A percentile compares a stretch with the other conserved stretches of the same genome.
Conservation (phyloP, 2,797 vertebrate species). For the Schizopygopsis pylzovi region DNA sequence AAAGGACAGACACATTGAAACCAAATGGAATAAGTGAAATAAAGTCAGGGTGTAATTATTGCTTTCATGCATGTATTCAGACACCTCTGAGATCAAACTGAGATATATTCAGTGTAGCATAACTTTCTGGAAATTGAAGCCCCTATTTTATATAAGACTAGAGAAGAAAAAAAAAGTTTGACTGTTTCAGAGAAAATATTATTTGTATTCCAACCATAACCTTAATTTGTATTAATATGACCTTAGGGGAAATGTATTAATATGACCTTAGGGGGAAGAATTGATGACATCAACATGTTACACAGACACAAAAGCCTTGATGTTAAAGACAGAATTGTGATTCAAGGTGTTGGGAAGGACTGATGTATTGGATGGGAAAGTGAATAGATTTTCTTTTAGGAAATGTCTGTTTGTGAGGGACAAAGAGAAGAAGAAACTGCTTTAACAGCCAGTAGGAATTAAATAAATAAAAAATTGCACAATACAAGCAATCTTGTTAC, state of each 20-base stretch:
- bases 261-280: slow-evolving; percentile 4
- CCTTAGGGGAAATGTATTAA: slow-evolving; percentile 10
- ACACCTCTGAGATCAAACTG: background rate
- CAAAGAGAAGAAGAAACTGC: slow-evolving; percentile 23
- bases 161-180: background rate
- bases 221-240: slow-evolving; percentile 3
- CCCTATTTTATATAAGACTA: background rate
- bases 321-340: slow-evolving; percentile 4
- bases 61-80: background rate
- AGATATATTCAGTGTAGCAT: background rate
- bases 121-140: background rate
- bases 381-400: slow-evolving; percentile 16
- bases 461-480: slow-evolving; percentile 34
- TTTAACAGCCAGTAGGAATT: slow-evolving; percentile 31
- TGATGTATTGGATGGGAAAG: slow-evolving; percentile 5
- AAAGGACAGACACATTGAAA: slow-evolving; percentile 3
- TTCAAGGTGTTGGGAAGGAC: slow-evolving; percentile 30
- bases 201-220: slow-evolving; percentile 11
- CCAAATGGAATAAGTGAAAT: slow-evolving; percentile 3
- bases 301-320: background rate
- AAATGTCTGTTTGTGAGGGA: slow-evolving; percentile 14
- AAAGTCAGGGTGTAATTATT: slow-evolving; percentile 10
- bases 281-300: background rate
- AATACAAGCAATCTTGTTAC: slow-evolving; percentile 43
- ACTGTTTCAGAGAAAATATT: background rate